Evolutionary conservation across 1,140 invertebrate genomes (phyloP).

Genomic region (Neuroterus valhalla): DNA sequence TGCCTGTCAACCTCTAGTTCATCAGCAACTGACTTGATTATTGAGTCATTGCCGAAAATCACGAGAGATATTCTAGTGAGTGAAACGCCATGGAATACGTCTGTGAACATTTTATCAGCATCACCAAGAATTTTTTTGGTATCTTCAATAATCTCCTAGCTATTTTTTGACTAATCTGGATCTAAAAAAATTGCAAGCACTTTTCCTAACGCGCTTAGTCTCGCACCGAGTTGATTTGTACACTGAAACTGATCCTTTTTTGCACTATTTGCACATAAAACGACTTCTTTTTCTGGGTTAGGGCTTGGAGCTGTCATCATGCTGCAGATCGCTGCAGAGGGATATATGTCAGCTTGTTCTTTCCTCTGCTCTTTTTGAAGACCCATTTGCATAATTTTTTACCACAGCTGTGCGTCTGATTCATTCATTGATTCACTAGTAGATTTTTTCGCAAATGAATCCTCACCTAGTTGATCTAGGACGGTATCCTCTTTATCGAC

Average conservation of each 20-base stretch:
- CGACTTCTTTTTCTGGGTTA: too few species aligned
- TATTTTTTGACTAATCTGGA: background rate
- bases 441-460: background rate
- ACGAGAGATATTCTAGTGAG: background rate
- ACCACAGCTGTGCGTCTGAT: slow-evolving; percentile 23
- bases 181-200: background rate
- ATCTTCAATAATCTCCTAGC: background rate
- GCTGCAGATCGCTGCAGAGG: slow-evolving; percentile 23
- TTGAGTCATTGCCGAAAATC: background rate
- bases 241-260: slow-evolving; percentile 35
- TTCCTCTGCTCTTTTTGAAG: too few species aligned
- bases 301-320: too few species aligned
- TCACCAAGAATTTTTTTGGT: slow-evolving; percentile 18
- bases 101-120: slow-evolving; percentile 3
- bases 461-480: background rate
- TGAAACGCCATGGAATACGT: background rate
- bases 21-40: background rate
- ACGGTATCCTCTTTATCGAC: background rate
- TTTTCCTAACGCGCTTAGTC: slow-evolving; percentile 27
- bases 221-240: slow-evolving; percentile 24
- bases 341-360: slow-evolving; percentile 31
- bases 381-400: slow-evolving; percentile 9
- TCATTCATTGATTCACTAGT: slow-evolving; percentile 7
- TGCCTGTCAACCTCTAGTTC: background rate
- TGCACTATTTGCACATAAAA: background rate